Conservation (phyloP, 2,113 vertebrate species). For the pig (Sus scrofa) region DNA sequence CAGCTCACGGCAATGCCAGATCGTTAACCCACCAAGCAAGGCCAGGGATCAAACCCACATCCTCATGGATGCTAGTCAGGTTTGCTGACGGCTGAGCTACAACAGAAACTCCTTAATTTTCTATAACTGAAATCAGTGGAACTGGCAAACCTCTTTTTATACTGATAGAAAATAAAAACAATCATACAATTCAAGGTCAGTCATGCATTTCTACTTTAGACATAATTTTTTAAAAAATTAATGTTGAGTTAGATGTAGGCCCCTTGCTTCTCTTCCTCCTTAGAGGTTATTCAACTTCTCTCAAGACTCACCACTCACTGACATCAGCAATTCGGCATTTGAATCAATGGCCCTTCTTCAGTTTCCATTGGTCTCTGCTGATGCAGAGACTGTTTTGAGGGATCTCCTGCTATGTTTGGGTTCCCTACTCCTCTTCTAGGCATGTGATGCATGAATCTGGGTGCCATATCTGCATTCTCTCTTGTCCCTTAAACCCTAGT, state of each 20-base stretch:
- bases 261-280: background rate
- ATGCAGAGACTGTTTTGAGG: too few relatives aligned
- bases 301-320: background rate
- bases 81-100: too few relatives aligned
- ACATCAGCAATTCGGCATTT: background rate
- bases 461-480: background rate
- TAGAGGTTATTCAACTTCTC: background rate
- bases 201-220: background rate
- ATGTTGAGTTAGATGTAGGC: background rate
- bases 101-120: background rate
- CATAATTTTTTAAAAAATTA: background rate
- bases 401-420: accelerated
- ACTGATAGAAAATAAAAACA: background rate
- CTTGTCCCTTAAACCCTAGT: background rate
- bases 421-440: background rate
- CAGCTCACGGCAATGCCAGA: too few relatives aligned
- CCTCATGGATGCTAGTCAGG: too few relatives aligned
- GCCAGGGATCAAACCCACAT: too few relatives aligned
- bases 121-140: background rate
- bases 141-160: background rate
- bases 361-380: background rate
- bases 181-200: background rate
- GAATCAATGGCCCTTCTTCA: background rate
- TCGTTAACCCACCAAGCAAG: too few relatives aligned
- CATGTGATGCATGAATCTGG: background rate